A percentile compares a stretch with the other conserved stretches of the same genome.
Evolutionary conservation across 2,113 vertebrate species (phyloP).

Genomic region (Pavo muticus): DNA sequence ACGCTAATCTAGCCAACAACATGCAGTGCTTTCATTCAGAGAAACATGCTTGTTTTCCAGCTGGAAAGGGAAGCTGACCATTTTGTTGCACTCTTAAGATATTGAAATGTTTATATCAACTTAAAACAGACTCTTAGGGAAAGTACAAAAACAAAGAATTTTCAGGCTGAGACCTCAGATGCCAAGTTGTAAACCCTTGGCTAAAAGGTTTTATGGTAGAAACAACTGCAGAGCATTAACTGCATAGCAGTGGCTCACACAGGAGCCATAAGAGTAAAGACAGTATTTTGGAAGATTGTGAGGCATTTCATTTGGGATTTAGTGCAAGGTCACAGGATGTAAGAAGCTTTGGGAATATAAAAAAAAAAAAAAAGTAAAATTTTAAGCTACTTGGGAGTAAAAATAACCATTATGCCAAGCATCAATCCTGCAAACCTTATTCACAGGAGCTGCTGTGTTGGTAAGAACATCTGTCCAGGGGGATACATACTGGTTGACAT

Average conservation of each 20-base stretch:
- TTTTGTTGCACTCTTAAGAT: slow-evolving; percentile 33
- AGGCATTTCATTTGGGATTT: slow-evolving; percentile 7
- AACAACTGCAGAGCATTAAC: slow-evolving; percentile 2
- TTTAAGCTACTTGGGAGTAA: background rate
- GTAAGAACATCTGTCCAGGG: background rate
- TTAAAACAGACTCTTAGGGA: slow-evolving; percentile 50
- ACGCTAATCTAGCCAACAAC: background rate
- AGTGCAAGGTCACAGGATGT: background rate
- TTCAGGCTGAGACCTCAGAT: slow-evolving; percentile 31
- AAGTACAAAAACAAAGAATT: slow-evolving; percentile 37
- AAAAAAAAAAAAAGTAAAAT: background rate
- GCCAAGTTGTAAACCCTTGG: slow-evolving; percentile 54
- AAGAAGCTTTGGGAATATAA: background rate
- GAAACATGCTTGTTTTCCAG: background rate
- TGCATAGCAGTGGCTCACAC: slow-evolving; percentile 55
- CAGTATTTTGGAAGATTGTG: slow-evolving; percentile 6
- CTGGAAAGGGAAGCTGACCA: slow-evolving; percentile 19
- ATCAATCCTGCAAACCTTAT: background rate
- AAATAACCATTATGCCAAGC: background rate
- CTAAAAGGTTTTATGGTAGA: slow-evolving; percentile 8
- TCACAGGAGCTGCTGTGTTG: background rate
- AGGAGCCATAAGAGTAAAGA: slow-evolving; percentile 38
- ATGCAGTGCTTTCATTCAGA: background rate
- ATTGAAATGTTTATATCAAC: slow-evolving; percentile 32
- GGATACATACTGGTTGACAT: background rate